Conservation (phyloP, 2,797 vertebrate genomes). For the Adrianichthys oophorus region DNA sequence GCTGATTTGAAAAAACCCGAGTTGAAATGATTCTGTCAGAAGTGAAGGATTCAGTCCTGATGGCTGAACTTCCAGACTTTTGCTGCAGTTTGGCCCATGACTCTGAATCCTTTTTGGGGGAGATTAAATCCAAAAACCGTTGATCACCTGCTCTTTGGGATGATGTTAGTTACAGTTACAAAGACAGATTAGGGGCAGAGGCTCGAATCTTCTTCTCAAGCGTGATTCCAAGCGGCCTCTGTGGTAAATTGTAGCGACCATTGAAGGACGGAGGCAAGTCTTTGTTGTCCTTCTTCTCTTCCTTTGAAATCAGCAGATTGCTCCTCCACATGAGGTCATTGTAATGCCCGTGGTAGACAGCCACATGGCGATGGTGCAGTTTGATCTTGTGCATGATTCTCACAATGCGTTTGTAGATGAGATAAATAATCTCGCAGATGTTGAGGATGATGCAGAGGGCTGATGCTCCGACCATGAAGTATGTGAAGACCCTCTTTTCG, state of each 20-base stretch:
- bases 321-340: constrained; percentile 72
- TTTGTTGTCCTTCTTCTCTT: constrained; percentile 32
- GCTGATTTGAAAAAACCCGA: constrained; percentile 45
- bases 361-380: constrained; percentile 4
- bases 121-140: constrained; percentile 7
- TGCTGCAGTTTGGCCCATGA: constrained; percentile 22
- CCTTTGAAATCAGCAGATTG: constrained; percentile 7
- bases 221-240: constrained; percentile 17
- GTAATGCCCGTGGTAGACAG: constrained; percentile 1
- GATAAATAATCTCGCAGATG: constrained; percentile 93
- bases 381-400: constrained; percentile 53
- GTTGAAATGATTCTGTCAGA: constrained; percentile 17
- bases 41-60: constrained; percentile 35
- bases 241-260: constrained; percentile 25
- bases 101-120: constrained; percentile 24
- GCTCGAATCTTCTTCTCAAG: constrained; percentile 63
- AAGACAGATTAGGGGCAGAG: constrained; percentile 80
- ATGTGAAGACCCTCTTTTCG: constrained; percentile 96
- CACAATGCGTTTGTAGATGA: constrained; percentile 82
- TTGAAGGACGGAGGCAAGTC: constrained; percentile 64
- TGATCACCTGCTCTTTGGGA: constrained; percentile 8
- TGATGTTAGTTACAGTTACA: constrained; percentile 14
- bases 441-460: constrained; percentile 92
- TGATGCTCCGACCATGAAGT: constrained; percentile 97
- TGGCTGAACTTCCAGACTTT: constrained; percentile 46